These are phyloP conservation scores for Machimus atricapillus DNA, from an alignment of 2,888 invertebrate genomes.

Conservation along the genomic window DNA sequence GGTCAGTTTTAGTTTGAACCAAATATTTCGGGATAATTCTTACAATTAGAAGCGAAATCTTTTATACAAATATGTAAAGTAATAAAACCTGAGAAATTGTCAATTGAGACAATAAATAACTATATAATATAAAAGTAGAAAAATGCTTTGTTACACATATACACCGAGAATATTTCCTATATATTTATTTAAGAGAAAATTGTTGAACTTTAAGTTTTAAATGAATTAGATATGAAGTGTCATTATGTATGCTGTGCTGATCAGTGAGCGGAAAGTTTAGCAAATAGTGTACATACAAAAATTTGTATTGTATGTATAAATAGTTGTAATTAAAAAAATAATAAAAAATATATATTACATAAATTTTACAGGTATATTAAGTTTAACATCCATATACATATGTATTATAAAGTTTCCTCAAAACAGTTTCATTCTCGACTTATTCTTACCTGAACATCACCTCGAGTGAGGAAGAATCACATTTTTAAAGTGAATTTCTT, in stretches of 20 bases:
- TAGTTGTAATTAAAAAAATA: background rate
- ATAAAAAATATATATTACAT: background rate
- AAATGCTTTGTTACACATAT: background rate
- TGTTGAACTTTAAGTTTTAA: background rate
- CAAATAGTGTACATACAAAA: background rate
- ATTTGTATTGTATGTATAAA: background rate
- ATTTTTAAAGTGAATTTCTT: too few species aligned
- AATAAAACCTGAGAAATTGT: background rate
- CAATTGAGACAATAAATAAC: background rate
- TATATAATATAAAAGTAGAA: background rate
- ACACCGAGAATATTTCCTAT: background rate
- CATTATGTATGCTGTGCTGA: background rate
- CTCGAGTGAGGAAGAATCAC: too few species aligned
- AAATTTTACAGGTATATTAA: background rate
- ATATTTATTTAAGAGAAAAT: background rate
- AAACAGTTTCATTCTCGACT: background rate
- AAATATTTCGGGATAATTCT: background rate
- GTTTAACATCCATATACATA: background rate
- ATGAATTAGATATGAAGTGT: background rate
- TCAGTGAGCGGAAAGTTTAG: background rate
- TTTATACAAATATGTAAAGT: background rate
- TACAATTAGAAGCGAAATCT: background rate
- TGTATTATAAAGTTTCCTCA: background rate
- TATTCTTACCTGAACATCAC: background rate
- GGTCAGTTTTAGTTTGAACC: conserved; percentile 11